These are phyloP conservation scores for Drosophila trichaetosa DNA, from an alignment of 2,888 invertebrate genomes.

Conservation along the genomic window DNA sequence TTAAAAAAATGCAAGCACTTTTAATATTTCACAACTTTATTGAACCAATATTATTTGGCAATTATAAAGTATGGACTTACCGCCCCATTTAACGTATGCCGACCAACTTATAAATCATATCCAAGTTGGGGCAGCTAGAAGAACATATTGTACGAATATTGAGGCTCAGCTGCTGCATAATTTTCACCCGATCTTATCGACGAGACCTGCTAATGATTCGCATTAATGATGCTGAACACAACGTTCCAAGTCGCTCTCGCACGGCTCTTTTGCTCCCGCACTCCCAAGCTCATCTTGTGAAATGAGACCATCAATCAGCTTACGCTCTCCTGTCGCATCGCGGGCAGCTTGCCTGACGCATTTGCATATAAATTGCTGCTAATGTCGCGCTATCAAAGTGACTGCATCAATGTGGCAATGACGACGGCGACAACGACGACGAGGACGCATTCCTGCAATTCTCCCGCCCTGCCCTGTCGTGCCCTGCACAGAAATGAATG, in stretches of 20 bases:
- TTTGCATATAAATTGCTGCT: constrained; percentile 85
- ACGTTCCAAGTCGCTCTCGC: constrained; percentile 30
- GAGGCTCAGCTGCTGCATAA: constrained; percentile 46
- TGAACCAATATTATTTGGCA: constrained; percentile 70
- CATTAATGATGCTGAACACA: constrained; percentile 74
- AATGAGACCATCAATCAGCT: constrained; percentile 84
- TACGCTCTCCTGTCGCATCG: constrained; percentile 42
- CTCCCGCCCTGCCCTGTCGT: constrained; percentile 28
- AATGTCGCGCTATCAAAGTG: constrained; percentile 84
- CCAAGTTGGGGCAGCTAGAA: background rate
- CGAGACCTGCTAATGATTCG: constrained; percentile 76
- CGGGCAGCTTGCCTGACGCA: constrained; percentile 63
- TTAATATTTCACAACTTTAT: constrained; percentile 60
- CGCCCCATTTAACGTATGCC: constrained; percentile 50
- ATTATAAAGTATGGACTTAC: constrained; percentile 73
- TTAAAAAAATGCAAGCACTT: background rate
- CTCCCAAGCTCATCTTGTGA: constrained; percentile 70
- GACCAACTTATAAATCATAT: constrained; percentile 52
- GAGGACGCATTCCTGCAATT: constrained; percentile 56
- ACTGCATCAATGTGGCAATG: constrained; percentile 80
- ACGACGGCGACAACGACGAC: constrained; percentile 54
- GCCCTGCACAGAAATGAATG: constrained; percentile 34
- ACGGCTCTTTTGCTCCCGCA: constrained; percentile 37
- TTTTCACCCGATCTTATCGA: constrained; percentile 80
- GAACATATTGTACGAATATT: constrained; percentile 16